Conservation (phyloP, 2,888 invertebrate genomes). For the Heliconius aoede region DNA sequence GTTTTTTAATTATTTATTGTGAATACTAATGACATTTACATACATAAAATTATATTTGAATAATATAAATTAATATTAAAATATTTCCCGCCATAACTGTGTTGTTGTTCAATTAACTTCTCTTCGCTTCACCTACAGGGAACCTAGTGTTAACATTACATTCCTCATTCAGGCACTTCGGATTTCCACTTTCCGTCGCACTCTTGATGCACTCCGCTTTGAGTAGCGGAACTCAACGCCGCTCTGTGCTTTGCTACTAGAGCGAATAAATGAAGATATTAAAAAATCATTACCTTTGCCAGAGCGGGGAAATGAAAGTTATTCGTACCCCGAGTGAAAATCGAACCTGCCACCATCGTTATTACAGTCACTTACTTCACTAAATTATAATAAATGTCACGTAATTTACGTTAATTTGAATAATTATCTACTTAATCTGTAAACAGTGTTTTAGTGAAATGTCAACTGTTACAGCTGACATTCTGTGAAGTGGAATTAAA, state of each 20-base stretch:
- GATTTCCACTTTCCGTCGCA: not conserved
- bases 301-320: too few relatives aligned
- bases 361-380: too few relatives aligned
- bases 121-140: not conserved
- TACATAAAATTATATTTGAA: not conserved
- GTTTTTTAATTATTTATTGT: not conserved
- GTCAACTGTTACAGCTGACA: not conserved
- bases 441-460: not conserved
- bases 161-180: not conserved
- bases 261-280: too few relatives aligned
- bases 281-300: too few relatives aligned
- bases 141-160: not conserved
- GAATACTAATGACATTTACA: not conserved
- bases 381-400: too few relatives aligned
- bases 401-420: not conserved
- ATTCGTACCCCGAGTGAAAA: too few relatives aligned
- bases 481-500: too few relatives aligned
- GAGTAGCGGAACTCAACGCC: too few relatives aligned
- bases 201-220: not conserved
- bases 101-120: not conserved
- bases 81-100: not conserved
- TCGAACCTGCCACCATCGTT: too few relatives aligned
- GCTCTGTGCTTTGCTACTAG: too few relatives aligned
- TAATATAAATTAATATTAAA: not conserved
- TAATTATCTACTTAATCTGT: not conserved